These are phyloP conservation scores for Chaetodon trifascialis DNA, from an alignment of 2,113 vertebrate genomes.

Conservation along the genomic window DNA sequence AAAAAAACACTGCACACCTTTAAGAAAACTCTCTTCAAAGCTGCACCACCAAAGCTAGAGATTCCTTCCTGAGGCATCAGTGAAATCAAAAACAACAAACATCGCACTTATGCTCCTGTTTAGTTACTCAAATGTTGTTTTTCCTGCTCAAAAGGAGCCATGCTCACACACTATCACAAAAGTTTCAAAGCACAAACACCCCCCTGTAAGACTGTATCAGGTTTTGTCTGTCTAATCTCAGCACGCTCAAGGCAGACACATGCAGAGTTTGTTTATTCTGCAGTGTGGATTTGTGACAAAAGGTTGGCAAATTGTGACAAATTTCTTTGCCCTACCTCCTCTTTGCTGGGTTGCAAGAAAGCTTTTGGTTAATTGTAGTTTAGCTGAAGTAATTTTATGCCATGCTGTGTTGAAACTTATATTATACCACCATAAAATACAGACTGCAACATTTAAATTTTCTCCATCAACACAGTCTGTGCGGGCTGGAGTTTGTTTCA, in stretches of 20 bases:
- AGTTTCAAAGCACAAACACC: conserved; percentile 62
- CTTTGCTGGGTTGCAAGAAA: conserved; percentile 9
- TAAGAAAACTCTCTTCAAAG: conserved; percentile 82
- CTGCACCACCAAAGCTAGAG: conserved; percentile 68
- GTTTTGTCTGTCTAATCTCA: conserved; percentile 55
- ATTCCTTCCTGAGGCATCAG: conserved; percentile 71
- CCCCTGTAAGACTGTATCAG: conserved; percentile 23
- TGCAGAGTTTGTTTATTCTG: conserved; percentile 33
- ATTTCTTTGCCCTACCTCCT: conserved; percentile 34
- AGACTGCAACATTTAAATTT: not conserved
- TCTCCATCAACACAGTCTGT: not conserved
- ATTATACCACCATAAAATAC: not conserved
- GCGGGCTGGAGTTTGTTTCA: not conserved
- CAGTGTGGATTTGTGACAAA: conserved; percentile 45
- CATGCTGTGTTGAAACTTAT: not conserved
- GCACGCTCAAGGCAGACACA: conserved; percentile 37
- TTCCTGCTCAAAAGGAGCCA: conserved; percentile 61
- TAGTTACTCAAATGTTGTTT: conserved; percentile 74
- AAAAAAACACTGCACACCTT: conserved; percentile 66
- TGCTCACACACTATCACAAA: conserved; percentile 61
- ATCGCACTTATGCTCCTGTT: conserved; percentile 70
- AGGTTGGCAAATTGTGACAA: conserved; percentile 64
- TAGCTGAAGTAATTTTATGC: not conserved
- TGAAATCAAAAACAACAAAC: conserved; percentile 79
- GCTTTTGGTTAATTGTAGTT: not conserved